phyloP scores from a whole-genome alignment of 2,113 vertebrate species.

The Helogale parvula region DNA sequence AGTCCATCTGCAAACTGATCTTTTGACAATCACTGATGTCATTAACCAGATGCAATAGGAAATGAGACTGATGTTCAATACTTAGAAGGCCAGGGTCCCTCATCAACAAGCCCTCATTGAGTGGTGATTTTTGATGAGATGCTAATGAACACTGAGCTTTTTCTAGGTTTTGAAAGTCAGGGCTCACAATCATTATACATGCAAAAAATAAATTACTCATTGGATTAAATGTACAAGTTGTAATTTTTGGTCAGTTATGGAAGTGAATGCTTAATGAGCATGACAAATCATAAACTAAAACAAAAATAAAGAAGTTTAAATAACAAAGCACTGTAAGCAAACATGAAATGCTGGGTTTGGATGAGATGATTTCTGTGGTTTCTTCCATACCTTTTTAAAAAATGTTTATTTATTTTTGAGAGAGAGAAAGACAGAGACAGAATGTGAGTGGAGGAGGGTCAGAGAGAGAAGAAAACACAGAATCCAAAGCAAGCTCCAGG shows the following conservation, averaged over 20 bases:
- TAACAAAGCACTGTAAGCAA: background rate
- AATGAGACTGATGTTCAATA: constrained; percentile 7
- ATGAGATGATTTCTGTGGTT: background rate
- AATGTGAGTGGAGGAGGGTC: no score
- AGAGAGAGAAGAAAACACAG: no score
- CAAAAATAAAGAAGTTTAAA: constrained; percentile 28
- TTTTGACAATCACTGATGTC: constrained; percentile 56
- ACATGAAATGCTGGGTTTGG: background rate
- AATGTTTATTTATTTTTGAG: no score
- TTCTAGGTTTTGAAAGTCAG: constrained; percentile 42
- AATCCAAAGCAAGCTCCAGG: no score
- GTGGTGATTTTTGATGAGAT: background rate
- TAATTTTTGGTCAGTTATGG: background rate
- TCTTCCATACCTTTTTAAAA: background rate
- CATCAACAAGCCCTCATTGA: constrained; percentile 53
- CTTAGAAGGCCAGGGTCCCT: background rate
- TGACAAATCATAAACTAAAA: constrained; percentile 24
- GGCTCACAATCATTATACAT: background rate
- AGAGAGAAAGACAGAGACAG: no score
- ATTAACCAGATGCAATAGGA: constrained; percentile 55
- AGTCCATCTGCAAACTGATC: constrained; percentile 3
- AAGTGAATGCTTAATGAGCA: background rate
- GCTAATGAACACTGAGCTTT: constrained; percentile 31
- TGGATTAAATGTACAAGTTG: background rate
- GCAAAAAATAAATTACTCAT: background rate